phyloP scores from a whole-genome alignment of 1,140 invertebrate genomes.

The Megalonaias nervosa region DNA sequence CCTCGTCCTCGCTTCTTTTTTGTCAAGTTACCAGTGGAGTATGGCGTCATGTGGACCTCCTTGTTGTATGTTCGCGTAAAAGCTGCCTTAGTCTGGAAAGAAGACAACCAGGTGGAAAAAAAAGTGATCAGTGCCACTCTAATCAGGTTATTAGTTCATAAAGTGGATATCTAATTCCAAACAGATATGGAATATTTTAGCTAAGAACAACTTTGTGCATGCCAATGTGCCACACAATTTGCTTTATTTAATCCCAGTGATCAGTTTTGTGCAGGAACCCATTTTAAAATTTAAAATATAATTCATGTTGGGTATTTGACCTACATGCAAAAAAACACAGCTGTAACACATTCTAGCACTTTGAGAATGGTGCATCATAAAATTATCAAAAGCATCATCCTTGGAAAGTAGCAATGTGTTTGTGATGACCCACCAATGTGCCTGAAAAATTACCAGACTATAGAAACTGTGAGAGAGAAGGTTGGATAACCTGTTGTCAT shows the following conservation, averaged over 20 bases:
- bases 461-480: no score
- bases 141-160: background rate
- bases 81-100: slow-evolving; percentile 85
- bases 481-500: no score
- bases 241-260: background rate
- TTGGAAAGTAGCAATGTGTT: no score
- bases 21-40: slow-evolving; percentile 76
- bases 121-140: background rate
- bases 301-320: no score
- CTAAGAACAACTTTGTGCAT: background rate
- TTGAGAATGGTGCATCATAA: no score
- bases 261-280: background rate
- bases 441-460: no score
- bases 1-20: slow-evolving; percentile 73
- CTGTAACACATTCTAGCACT: no score
- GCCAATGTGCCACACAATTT: background rate
- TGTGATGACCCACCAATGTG: no score
- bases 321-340: no score
- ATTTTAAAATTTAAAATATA: no score
- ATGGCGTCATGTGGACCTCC: slow-evolving; percentile 80
- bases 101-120: slow-evolving; percentile 2
- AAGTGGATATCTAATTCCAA: background rate
- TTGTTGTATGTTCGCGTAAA: slow-evolving; percentile 96
- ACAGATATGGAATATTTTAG: no score
- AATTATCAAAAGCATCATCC: no score